Evolutionary conservation across 2,113 vertebrate genomes (phyloP).

Genomic region (Trachemys scripta): DNA sequence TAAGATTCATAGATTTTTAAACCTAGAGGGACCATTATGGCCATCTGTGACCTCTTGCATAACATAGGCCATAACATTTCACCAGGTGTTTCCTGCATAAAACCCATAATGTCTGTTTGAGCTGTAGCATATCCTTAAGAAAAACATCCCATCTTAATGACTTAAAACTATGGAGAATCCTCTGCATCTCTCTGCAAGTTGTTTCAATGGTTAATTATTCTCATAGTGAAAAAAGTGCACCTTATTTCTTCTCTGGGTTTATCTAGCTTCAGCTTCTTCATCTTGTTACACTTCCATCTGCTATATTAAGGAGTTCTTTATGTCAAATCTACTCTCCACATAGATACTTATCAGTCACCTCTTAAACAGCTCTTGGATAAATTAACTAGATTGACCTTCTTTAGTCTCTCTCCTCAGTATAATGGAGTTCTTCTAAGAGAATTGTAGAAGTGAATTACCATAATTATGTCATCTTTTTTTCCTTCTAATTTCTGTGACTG

Average conservation of each 20-base stretch:
- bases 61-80: not conserved
- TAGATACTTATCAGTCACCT: not conserved
- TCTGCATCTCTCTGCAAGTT: not conserved
- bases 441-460: not conserved
- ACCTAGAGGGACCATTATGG: not conserved
- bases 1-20: fast-evolving
- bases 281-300: not conserved
- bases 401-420: not conserved
- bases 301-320: not conserved
- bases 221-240: not conserved
- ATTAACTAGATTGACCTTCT: not conserved
- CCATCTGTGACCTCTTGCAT: not conserved
- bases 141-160: not conserved
- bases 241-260: not conserved
- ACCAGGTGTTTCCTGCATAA: not conserved
- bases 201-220: not conserved
- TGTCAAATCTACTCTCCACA: not conserved
- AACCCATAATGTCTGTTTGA: not conserved
- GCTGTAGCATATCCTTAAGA: not conserved
- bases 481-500: not conserved
- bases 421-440: not conserved
- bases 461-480: not conserved
- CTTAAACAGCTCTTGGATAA: not conserved
- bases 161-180: not conserved
- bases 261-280: not conserved